Base-by-base conservation (phyloP, 2,113 vertebrate species). In the Falco punctatus region DNA sequence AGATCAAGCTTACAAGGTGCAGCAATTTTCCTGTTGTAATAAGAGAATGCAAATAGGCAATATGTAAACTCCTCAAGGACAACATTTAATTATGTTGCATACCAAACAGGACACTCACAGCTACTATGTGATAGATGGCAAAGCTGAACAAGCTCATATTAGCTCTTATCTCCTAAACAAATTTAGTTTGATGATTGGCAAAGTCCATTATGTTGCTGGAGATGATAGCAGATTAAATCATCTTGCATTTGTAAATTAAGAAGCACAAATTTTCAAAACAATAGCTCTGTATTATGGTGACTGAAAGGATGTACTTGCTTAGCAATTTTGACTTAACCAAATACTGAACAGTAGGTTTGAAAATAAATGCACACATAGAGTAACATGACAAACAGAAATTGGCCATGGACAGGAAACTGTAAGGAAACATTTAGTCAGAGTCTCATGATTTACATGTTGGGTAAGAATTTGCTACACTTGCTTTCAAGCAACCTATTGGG, bases 21-120 rank as follows among this genome's bases (percentile, higher is more conserved):
- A 90, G 40, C 10, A 72, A 33, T 80, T 90, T 80, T 54, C 54
- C 52, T 54, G 4, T 55, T 75, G 32, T 70, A 92, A 84, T 5
- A 35, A 15, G 13, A 86, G 59, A 88, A 88, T 77, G 42, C 85
- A 96, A 92, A 88, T 49, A 55, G 92, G 64, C n/a, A 72, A 62
- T 57, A 66, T 16, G 7, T n/a, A 83, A 90, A 92, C 12, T 90
- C 54, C 81, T 95, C 74, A 93, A 88, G 87, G 88, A 90, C 77
- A 94, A 67, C 28, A 80, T 79, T 89, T 87, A 87, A 92, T 95
- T 86, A 74, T 22, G 44, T 49, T 79, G 73, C 73, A 82, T 85
- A 72, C 7, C 61, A 93, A 90, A 73, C 13, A 80, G 75, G 62
- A 69, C 10, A 42, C 21, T 86, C 54, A 13, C 8, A 62, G 32